Percentiles rank a stretch among this genome's conserved stretches.
Evolutionary conservation across 2,888 invertebrate species (phyloP).

Genomic region (Hypolimnas misippus): DNA sequence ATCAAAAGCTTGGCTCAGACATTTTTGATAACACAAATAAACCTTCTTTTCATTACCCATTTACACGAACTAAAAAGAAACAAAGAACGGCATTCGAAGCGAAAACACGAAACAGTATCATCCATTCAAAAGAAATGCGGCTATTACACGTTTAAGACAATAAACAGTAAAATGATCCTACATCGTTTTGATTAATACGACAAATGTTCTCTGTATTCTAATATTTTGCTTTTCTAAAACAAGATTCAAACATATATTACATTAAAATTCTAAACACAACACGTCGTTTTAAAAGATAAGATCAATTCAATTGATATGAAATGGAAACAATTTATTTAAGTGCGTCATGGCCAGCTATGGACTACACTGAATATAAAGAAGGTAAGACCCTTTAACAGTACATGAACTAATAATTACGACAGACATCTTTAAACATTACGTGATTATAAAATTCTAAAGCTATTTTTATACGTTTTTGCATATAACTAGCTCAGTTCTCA

Average conservation of each 20-base stretch:
- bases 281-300: constrained; percentile 21
- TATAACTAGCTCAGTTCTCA: not conserved
- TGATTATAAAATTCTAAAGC: not conserved
- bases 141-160: constrained; percentile 2
- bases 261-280: constrained; percentile 24
- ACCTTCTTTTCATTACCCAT: constrained; percentile 46
- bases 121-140: constrained; percentile 5
- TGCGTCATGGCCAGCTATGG: constrained; percentile 24
- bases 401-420: not conserved
- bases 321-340: constrained; percentile 17
- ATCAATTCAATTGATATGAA: constrained; percentile 23
- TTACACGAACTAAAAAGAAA: constrained; percentile 45
- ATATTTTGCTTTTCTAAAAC: not conserved
- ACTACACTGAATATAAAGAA: constrained; percentile 22
- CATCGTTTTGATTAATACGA: not conserved
- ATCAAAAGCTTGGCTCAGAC: not conserved
- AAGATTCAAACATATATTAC: constrained; percentile 4
- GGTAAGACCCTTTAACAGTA: not conserved
- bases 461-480: not conserved
- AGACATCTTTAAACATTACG: not conserved
- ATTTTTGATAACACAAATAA: constrained; percentile 11
- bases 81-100: constrained; percentile 32
- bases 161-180: constrained; percentile 2
- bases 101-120: constrained; percentile 41
- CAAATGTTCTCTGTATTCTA: not conserved